Evolutionary conservation across 2,113 vertebrate species (phyloP).

Genomic region (Zosterops pallidus): DNA sequence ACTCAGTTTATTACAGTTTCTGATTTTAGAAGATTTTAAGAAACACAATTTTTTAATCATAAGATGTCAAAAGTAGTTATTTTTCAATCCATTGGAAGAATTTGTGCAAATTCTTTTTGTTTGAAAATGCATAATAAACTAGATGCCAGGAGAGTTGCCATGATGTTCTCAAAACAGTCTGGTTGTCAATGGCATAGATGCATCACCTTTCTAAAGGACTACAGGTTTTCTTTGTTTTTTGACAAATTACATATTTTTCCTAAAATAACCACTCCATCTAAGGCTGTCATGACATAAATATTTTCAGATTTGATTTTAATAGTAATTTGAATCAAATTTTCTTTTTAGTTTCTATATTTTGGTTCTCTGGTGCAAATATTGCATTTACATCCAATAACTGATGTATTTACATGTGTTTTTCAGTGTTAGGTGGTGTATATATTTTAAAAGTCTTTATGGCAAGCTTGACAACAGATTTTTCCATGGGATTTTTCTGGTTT

Average conservation of each 20-base stretch:
- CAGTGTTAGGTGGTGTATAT: background rate
- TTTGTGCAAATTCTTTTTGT: background rate
- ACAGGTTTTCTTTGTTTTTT: background rate
- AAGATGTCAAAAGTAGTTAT: background rate
- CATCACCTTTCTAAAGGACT: background rate
- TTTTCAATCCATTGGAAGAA: background rate
- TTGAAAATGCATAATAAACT: background rate
- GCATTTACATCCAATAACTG: too few relatives aligned
- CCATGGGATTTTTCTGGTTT: background rate
- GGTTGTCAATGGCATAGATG: background rate
- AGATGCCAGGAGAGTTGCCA: background rate
- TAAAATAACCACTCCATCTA: background rate
- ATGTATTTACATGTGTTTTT: background rate
- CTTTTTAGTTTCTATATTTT: background rate
- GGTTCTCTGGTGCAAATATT: background rate
- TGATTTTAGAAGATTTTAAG: background rate
- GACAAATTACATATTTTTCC: background rate
- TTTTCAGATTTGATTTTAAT: background rate
- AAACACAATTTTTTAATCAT: background rate
- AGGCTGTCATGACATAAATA: background rate
- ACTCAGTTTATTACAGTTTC: background rate
- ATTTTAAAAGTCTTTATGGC: background rate
- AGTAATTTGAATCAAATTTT: background rate
- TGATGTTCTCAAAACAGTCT: background rate
- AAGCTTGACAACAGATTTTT: background rate